Conservation (phyloP, 2,113 vertebrate genomes). For the Zosterops borbonicus region DNA sequence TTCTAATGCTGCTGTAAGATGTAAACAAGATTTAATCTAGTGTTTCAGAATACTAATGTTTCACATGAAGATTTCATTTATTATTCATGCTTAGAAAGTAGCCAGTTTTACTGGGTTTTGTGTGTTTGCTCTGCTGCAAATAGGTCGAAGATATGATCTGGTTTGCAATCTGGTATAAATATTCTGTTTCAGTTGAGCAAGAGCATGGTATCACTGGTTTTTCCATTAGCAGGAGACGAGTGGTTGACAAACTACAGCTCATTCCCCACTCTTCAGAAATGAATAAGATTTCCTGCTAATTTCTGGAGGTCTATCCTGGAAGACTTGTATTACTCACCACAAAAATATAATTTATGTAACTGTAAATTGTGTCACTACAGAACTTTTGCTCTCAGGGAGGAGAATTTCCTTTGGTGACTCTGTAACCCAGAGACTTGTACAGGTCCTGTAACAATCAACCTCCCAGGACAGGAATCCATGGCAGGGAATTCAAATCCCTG, state of each 20-base stretch:
- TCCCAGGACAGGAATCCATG: background rate
- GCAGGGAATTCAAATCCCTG: background rate
- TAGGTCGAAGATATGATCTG: too few relatives aligned
- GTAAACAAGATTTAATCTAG: background rate
- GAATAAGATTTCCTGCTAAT: background rate
- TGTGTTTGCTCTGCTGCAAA: too few relatives aligned
- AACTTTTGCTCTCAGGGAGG: background rate
- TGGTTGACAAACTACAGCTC: background rate
- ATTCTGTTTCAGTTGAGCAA: background rate
- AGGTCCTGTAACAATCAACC: background rate
- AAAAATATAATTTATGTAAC: background rate
- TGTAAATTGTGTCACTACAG: background rate
- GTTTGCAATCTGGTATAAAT: background rate
- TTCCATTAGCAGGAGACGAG: background rate
- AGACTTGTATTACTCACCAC: background rate
- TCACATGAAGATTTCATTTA: background rate
- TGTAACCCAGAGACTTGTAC: background rate
- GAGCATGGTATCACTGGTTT: background rate
- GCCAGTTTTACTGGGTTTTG: background rate
- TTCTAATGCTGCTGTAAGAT: background rate
- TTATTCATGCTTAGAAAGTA: background rate
- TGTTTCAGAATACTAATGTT: background rate
- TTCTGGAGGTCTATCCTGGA: background rate
- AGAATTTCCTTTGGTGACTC: background rate
- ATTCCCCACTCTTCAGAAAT: background rate